Evolutionary conservation across 2,888 invertebrate species (phyloP).

Genomic region (Temnothorax unifasciatus): DNA sequence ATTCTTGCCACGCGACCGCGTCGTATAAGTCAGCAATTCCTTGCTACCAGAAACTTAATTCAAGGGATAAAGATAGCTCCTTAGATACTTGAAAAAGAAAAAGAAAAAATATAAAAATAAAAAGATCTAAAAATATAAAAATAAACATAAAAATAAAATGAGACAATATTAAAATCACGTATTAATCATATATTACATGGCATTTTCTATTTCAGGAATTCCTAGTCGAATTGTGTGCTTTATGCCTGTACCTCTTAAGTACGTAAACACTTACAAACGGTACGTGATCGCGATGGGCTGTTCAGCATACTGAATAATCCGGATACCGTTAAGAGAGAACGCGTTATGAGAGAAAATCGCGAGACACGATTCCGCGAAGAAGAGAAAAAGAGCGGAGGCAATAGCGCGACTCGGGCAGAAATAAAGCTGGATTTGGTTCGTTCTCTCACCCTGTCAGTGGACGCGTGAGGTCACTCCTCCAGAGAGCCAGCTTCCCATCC

Average conservation of each 20-base stretch:
- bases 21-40: neutral
- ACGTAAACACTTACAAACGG: conserved; percentile 16
- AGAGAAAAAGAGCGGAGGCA: neutral
- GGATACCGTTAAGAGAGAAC: conserved; percentile 41
- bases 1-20: neutral
- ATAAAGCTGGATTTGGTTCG: conserved; percentile 56
- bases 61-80: neutral
- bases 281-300: conserved; percentile 4
- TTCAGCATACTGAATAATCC: conserved; percentile 37
- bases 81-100: neutral
- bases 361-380: conserved; percentile 36
- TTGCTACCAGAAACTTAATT: neutral
- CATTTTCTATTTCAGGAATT: neutral
- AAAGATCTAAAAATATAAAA: neutral
- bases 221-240: neutral
- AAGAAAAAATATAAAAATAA: neutral
- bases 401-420: conserved; percentile 35
- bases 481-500: conserved; percentile 84
- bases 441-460: conserved; percentile 82
- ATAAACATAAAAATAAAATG: neutral
- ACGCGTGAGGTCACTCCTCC: conserved; percentile 84
- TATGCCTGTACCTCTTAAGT: neutral
- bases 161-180: neutral
- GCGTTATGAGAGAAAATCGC: conserved; percentile 7
- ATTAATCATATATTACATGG: neutral